Evolutionary conservation across 2,797 vertebrate genomes (phyloP).

Genomic region (Sphenopsis melanotis): DNA sequence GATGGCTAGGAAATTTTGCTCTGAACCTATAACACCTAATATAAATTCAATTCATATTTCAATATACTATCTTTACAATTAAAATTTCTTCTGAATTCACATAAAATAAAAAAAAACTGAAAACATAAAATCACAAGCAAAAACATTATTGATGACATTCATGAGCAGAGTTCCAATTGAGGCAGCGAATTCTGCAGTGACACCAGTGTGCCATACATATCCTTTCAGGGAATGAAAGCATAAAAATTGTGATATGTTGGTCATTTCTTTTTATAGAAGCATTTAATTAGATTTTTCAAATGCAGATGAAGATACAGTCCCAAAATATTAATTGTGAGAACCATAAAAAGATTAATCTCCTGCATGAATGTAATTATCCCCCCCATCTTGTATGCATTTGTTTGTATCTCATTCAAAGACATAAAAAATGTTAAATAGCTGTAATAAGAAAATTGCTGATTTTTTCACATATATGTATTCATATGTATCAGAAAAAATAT

Average conservation of each 20-base stretch:
- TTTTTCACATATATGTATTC: neutral
- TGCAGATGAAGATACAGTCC: neutral
- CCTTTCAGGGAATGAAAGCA: neutral
- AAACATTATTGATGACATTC: neutral
- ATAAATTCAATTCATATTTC: neutral
- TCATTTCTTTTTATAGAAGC: neutral
- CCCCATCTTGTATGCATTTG: neutral
- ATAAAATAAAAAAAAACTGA: neutral
- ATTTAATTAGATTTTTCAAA: neutral
- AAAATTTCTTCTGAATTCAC: neutral
- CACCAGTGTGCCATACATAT: neutral
- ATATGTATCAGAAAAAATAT: neutral
- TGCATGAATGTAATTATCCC: neutral
- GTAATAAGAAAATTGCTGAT: neutral
- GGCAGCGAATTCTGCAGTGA: neutral
- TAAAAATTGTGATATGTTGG: neutral
- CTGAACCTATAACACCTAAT: neutral
- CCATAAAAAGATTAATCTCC: neutral
- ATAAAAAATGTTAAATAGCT: neutral
- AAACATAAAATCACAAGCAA: neutral
- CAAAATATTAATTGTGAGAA: neutral
- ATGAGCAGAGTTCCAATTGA: neutral
- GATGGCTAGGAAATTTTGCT: neutral
- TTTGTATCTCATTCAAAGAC: neutral
- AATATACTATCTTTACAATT: neutral